phyloP scores from a whole-genome alignment of 2,113 vertebrate species.

The Daphoenositta chrysoptera region DNA sequence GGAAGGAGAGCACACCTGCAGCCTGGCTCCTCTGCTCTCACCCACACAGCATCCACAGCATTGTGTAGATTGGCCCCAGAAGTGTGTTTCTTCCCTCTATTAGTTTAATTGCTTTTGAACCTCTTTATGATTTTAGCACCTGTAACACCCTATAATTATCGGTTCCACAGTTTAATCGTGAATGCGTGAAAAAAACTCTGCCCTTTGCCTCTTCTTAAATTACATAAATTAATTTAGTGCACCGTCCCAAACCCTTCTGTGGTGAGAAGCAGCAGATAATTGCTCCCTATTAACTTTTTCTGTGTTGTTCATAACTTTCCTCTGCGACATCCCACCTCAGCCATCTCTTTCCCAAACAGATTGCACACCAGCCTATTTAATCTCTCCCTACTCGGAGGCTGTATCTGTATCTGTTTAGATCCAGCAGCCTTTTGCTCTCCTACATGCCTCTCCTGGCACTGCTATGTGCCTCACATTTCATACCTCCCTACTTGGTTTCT shows the following conservation, averaged over 20 bases:
- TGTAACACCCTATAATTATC: not conserved
- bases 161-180: not conserved
- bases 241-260: not conserved
- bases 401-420: fast-evolving
- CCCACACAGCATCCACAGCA: not conserved
- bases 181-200: fast-evolving
- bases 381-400: not conserved
- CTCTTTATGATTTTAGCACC: not conserved
- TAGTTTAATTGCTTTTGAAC: constrained; percentile 29
- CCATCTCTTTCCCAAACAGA: not conserved
- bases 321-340: not conserved
- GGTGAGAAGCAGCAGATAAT: not conserved
- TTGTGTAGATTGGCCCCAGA: not conserved
- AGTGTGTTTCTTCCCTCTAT: not conserved
- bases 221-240: constrained; percentile 3
- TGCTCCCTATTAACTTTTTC: not conserved
- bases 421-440: not conserved
- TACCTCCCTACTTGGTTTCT: constrained; percentile 14
- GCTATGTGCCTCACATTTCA: not conserved
- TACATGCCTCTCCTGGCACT: not conserved
- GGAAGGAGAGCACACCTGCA: not conserved
- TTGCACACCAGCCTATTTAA: not conserved
- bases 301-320: not conserved
- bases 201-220: constrained; percentile 19
- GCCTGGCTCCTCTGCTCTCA: not conserved